Evolutionary conservation across 2,888 invertebrate genomes (phyloP).

Genomic region (Sabellastarte sp.): DNA sequence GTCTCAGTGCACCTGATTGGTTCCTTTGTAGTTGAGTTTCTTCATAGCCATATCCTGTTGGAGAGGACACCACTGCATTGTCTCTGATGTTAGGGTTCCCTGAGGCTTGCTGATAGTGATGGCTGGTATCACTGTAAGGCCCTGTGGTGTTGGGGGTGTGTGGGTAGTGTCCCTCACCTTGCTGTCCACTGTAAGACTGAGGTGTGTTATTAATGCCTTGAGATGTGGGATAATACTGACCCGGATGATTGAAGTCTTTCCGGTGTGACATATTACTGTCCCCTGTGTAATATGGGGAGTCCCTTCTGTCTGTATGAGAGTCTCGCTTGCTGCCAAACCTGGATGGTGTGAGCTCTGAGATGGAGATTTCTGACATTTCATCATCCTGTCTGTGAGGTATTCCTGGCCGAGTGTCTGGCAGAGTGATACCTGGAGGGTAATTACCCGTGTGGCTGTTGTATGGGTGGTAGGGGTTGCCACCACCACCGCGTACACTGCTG

Average conservation of each 20-base stretch:
- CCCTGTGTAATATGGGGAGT: constrained; percentile 7
- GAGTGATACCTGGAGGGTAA: too few relatives aligned
- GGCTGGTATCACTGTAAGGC: constrained; percentile 6
- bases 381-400: not conserved
- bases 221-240: constrained; percentile 3
- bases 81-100: too few relatives aligned
- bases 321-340: constrained; percentile 42
- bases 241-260: not conserved
- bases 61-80: too few relatives aligned
- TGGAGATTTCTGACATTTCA: not conserved
- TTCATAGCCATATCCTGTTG: not conserved
- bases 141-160: not conserved
- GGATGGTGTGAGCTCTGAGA: constrained; percentile 33
- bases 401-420: too few relatives aligned
- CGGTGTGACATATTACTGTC: not conserved
- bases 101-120: too few relatives aligned
- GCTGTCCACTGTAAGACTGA: constrained; percentile 6
- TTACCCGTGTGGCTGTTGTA: not conserved
- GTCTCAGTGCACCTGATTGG: constrained; percentile 1
- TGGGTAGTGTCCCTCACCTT: not conserved
- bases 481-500: not conserved
- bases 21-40: too few relatives aligned
- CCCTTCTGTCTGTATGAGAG: constrained; percentile 36
- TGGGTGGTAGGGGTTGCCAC: not conserved
- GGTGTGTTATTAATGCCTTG: not conserved